Base-by-base conservation (phyloP, 2,113 vertebrate genomes). In the Pogonocichla stellata region DNA sequence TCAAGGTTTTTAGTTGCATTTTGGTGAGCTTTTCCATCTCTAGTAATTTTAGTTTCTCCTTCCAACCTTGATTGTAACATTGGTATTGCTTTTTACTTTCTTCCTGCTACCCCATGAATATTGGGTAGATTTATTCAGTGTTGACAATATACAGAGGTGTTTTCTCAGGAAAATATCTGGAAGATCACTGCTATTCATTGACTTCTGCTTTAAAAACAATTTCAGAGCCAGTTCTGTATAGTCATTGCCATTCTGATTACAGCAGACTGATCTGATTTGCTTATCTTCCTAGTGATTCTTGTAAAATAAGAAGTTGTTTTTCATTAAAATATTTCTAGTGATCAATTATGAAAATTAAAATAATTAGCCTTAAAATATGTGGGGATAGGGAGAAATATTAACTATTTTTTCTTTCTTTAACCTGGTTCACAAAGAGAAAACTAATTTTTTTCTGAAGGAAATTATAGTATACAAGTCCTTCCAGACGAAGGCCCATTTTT, bases 401-500 rank as follows among this genome's bases (percentile, higher is more conserved):
- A 84, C 60, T 78, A 66, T 73, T 75, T 45, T 45, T 96, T 75
- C 87, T 95, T 48, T 67, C 54, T 93, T 96, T 97, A 89, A 83
- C 23, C 7, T 23, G 16, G 14, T 95, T 96, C 57, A 79, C 26
- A 81, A 80, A 83, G 18, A 67, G 38, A 36, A 61, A 96, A 65
- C 8, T 71, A 80, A 14, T 61, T 87, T 92, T 90, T 77, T 28
- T 83, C 50, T 36, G 6, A 90, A 74, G 66, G 8, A 56, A 90
- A 88, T 78, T 61, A n/a, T 26, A 71, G n/a, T 73, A 34, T 48
- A 73, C 40, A 77, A 87, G 50, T 92, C 29, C n/a, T 94, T 96
- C 74, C 86, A 95, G 85, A 93, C 60, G 38, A 86, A 89, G 15
- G 34, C 26, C 38, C 24, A 73, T 92, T 97, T 92, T 97, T 96